Evolutionary conservation across 2,888 invertebrate species (phyloP).

Genomic region (Agriopis aurantiaria): DNA sequence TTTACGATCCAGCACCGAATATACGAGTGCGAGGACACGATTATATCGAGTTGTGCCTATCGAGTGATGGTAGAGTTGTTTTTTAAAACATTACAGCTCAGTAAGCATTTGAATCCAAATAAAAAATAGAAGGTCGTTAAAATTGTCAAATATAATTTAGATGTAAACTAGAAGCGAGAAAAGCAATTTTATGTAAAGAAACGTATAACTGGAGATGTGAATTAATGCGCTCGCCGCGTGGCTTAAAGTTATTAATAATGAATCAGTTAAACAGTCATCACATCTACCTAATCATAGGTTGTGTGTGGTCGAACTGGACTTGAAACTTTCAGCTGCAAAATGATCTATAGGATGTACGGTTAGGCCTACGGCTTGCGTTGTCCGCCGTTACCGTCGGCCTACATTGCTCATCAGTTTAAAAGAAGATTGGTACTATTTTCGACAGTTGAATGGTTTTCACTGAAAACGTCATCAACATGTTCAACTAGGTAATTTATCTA

Average conservation of each 20-base stretch:
- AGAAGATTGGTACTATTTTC: neutral
- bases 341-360: neutral
- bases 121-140: neutral
- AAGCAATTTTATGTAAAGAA: neutral
- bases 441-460: neutral
- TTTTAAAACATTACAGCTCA: conserved; percentile 1
- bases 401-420: neutral
- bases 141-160: neutral
- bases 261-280: no score
- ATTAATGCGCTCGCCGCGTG: no score
- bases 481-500: neutral
- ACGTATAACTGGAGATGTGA: neutral
- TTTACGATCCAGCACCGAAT: conserved; percentile 37
- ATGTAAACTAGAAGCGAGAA: neutral
- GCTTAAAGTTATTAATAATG: no score
- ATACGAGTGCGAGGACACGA: conserved; percentile 36
- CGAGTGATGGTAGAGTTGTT: conserved; percentile 14
- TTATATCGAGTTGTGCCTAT: conserved; percentile 24
- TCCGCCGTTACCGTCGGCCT: neutral
- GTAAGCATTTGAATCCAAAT: neutral
- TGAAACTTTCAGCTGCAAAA: no score
- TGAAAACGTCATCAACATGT: neutral
- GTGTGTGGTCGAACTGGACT: no score
- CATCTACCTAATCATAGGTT: no score
- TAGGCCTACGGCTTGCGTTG: neutral